These are phyloP conservation scores for Eristalis pertinax DNA, from an alignment of 2,888 invertebrate genomes.

Conservation along the genomic window DNA sequence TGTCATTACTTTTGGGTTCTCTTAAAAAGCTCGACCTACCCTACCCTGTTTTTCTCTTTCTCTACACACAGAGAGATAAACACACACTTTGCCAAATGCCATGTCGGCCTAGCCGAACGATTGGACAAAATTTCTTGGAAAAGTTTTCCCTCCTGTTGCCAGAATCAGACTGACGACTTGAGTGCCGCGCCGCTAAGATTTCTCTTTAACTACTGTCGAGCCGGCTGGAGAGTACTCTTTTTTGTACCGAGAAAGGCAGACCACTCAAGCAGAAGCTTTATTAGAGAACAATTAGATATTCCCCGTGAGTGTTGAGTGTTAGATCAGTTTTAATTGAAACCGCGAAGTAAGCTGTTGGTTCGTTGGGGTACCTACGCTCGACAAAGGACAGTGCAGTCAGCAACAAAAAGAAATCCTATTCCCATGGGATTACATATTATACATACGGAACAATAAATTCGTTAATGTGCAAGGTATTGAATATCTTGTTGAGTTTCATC, in stretches of 20 bases:
- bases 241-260: background rate
- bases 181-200: too few species aligned
- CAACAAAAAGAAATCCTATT: constrained; percentile 36
- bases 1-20: background rate
- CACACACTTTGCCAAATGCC: background rate
- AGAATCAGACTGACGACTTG: background rate
- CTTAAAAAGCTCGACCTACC: constrained; percentile 20
- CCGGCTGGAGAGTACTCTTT: constrained; percentile 2
- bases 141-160: background rate
- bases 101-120: background rate
- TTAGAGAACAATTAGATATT: constrained; percentile 65
- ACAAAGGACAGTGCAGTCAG: background rate
- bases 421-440: constrained; percentile 51
- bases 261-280: constrained; percentile 24
- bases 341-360: constrained; percentile 69
- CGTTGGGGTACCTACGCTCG: background rate
- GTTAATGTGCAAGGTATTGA: constrained; percentile 30
- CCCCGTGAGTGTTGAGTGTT: constrained; percentile 27
- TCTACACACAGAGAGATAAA: background rate
- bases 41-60: background rate
- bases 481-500: background rate
- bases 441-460: constrained; percentile 17
- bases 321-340: constrained; percentile 76
- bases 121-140: background rate
- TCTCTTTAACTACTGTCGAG: background rate